Percentiles rank a stretch among this genome's conserved stretches.
Evolutionary conservation across 2,113 vertebrate genomes (phyloP).

Genomic region (Odontesthes bonariensis): DNA sequence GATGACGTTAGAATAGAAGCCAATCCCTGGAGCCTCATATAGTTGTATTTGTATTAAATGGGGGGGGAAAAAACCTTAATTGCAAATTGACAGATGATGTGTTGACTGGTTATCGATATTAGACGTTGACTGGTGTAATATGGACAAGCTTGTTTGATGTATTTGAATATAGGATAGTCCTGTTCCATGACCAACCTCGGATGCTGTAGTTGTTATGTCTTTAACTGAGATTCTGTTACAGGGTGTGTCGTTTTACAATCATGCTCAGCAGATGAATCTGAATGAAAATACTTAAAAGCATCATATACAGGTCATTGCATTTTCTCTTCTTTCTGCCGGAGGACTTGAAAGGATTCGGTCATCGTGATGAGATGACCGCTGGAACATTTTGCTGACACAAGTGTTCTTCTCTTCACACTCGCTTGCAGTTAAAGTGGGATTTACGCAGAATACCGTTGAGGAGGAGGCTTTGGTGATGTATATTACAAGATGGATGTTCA

Average conservation of each 20-base stretch:
- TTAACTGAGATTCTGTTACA: slow-evolving; percentile 16
- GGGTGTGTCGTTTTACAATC: slow-evolving; percentile 19
- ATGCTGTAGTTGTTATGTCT: slow-evolving; percentile 22
- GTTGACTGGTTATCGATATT: slow-evolving; percentile 10
- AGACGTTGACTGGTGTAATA: slow-evolving; percentile 24
- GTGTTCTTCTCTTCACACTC: slow-evolving; percentile 15
- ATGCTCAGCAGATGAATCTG: slow-evolving; percentile 32
- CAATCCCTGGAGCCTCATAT: slow-evolving; percentile 22
- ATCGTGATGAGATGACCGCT: slow-evolving; percentile 9
- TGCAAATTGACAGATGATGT: slow-evolving; percentile 18
- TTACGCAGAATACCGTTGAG: not conserved
- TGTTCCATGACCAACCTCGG: slow-evolving; percentile 19
- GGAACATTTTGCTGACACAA: slow-evolving; percentile 14
- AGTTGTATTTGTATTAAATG: slow-evolving; percentile 13
- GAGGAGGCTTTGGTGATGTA: slow-evolving; percentile 36
- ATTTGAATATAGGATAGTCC: slow-evolving; percentile 9
- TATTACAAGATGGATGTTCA: slow-evolving; percentile 29
- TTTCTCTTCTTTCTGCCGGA: slow-evolving; percentile 26
- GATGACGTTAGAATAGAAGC: slow-evolving; percentile 8
- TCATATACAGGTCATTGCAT: not conserved
- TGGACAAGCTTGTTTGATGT: slow-evolving; percentile 10
- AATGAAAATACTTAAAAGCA: slow-evolving; percentile 16
- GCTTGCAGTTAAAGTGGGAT: slow-evolving; percentile 3
- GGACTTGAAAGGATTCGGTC: slow-evolving; percentile 14
- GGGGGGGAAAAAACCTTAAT: slow-evolving; percentile 3